phyloP scores from a whole-genome alignment of 2,113 vertebrate species.

The Galemys pyrenaicus region DNA sequence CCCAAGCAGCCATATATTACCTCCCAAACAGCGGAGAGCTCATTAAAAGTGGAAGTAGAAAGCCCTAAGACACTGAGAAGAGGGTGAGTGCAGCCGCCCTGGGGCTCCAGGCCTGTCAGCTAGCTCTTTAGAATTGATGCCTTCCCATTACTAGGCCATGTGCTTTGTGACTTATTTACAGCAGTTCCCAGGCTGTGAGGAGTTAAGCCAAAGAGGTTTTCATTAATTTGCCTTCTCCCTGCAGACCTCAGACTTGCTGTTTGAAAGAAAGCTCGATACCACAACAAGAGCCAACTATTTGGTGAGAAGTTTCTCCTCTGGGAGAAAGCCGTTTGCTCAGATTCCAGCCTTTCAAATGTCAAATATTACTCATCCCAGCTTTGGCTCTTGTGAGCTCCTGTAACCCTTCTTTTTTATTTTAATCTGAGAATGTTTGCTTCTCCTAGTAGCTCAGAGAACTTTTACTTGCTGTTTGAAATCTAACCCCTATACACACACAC shows the following conservation, averaged over 20 bases:
- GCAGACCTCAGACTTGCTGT: constrained; percentile 65
- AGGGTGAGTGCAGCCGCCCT: neutral
- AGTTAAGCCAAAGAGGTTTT: constrained; percentile 77
- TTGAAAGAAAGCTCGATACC: constrained; percentile 80
- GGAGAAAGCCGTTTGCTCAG: constrained; percentile 81
- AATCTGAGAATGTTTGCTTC: constrained; percentile 84
- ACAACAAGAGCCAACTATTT: constrained; percentile 80
- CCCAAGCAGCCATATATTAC: neutral
- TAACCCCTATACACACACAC: constrained; percentile 78
- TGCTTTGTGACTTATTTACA: constrained; percentile 60
- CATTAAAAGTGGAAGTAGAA: constrained; percentile 50
- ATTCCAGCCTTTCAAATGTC: constrained; percentile 85
- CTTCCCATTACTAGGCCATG: neutral
- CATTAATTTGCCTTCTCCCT: constrained; percentile 55
- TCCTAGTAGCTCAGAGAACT: constrained; percentile 82
- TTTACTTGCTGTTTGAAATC: constrained; percentile 85
- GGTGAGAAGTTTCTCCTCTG: constrained; percentile 79
- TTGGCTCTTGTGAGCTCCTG: constrained; percentile 24
- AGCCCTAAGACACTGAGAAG: neutral
- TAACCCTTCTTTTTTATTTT: constrained; percentile 58
- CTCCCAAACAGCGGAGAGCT: constrained; percentile 11
- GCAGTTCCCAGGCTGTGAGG: constrained; percentile 55
- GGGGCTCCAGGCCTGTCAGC: neutral
- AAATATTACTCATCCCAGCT: constrained; percentile 84
- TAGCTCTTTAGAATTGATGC: neutral